Percentiles rank a stretch among this genome's conserved stretches.
Evolutionary conservation across 2,888 invertebrate species (phyloP).

Genomic region (Platynereis dumerilii): DNA sequence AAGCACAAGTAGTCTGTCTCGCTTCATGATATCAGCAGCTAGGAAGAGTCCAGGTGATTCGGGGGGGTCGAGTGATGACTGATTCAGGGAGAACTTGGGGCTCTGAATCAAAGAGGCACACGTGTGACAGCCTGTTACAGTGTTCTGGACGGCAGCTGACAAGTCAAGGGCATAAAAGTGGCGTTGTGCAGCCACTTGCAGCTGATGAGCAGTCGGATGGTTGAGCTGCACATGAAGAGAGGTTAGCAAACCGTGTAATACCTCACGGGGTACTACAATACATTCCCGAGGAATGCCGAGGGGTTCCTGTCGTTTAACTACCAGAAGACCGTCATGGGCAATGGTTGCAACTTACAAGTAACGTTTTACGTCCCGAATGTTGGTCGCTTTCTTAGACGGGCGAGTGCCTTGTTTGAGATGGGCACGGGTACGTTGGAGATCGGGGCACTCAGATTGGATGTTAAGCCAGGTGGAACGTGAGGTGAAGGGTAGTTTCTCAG

Average conservation of each 20-base stretch:
- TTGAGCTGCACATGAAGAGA: slow-evolving; percentile 38
- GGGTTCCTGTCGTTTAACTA: slow-evolving; percentile 32
- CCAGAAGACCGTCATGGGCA: slow-evolving; percentile 32
- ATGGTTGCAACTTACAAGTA: slow-evolving; percentile 29
- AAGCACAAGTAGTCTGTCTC: no score
- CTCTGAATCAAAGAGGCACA: no score
- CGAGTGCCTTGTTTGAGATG: slow-evolving; percentile 41
- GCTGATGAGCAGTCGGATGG: slow-evolving; percentile 39
- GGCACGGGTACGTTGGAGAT: slow-evolving; percentile 37
- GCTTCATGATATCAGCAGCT: no score
- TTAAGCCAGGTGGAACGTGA: slow-evolving; percentile 31
- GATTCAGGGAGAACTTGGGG: no score
- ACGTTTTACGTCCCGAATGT: slow-evolving; percentile 35
- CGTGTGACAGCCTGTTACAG: no score
- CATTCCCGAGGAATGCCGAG: no score
- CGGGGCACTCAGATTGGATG: slow-evolving; percentile 40
- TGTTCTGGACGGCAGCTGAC: no score
- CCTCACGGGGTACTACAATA: slow-evolving; percentile 35
- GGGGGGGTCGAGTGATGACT: no score
- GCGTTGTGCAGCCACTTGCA: slow-evolving; percentile 33
- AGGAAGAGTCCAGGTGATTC: no score
- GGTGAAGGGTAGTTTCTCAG: slow-evolving; percentile 30
- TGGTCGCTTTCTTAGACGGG: slow-evolving; percentile 39
- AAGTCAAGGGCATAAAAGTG: slow-evolving; percentile 39
- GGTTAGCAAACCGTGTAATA: slow-evolving; percentile 38